A percentile compares a stretch with the other conserved stretches of the same genome.
These are phyloP conservation scores for Bombus difficillimus DNA, from an alignment of 1,140 invertebrate genomes.

Conservation along the genomic window DNA sequence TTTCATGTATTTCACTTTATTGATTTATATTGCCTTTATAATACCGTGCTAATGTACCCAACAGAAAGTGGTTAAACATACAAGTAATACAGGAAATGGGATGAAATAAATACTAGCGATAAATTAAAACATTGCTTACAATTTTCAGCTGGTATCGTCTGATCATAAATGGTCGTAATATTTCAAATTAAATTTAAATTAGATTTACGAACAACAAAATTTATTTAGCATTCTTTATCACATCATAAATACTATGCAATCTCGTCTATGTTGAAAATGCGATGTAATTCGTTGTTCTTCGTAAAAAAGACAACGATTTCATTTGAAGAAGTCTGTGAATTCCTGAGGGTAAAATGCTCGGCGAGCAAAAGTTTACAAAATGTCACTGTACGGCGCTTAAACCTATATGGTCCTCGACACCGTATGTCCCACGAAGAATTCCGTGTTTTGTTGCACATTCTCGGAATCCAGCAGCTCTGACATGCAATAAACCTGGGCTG, in stretches of 20 bases:
- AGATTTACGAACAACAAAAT: not conserved
- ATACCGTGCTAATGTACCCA: too few species aligned
- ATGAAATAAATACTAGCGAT: too few species aligned
- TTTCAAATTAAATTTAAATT: not conserved
- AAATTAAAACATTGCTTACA: too few species aligned
- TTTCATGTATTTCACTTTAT: too few species aligned
- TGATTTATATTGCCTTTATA: too few species aligned
- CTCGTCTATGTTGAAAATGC: too few species aligned
- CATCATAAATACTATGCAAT: too few species aligned
- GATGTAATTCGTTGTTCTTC: not conserved
- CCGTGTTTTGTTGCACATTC: conserved; percentile 7
- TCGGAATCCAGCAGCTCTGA: conserved; percentile 4
- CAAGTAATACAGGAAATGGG: too few species aligned
- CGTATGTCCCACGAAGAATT: not conserved
- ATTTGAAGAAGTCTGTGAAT: not conserved
- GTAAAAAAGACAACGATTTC: not conserved
- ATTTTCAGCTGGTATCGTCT: too few species aligned
- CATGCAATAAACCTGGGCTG: conserved; percentile 12
- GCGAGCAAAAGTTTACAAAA: not conserved
- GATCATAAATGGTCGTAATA: not conserved
- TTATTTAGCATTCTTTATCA: not conserved
- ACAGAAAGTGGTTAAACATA: too few species aligned
- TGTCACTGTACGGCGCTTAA: not conserved
- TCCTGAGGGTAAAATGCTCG: not conserved
- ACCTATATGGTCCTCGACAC: not conserved